These are phyloP conservation scores for Camptogramma bilineatum DNA, from an alignment of 2,888 invertebrate genomes.

Conservation along the genomic window DNA sequence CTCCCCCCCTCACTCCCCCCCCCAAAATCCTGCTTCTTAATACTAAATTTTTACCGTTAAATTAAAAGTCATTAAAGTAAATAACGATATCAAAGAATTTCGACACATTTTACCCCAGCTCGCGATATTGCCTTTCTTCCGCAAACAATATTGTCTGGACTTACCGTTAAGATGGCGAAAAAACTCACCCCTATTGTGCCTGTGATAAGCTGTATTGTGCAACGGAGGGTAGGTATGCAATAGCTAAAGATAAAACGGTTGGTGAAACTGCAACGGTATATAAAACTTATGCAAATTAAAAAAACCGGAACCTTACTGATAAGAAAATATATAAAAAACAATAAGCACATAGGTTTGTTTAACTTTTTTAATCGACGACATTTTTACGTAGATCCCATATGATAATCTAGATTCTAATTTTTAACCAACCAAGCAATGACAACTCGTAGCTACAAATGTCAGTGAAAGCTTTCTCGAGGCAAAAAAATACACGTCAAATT, in stretches of 20 bases:
- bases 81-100: conserved; percentile 6
- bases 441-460: too few relatives aligned
- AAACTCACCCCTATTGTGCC: conserved; percentile 37
- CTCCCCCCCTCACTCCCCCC: too few relatives aligned
- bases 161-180: conserved; percentile 39
- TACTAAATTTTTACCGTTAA: too few relatives aligned
- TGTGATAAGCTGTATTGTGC: conserved; percentile 41
- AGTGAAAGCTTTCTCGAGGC: too few relatives aligned
- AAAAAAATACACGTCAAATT: too few relatives aligned
- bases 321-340: neutral
- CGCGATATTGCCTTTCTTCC: conserved; percentile 34
- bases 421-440: too few relatives aligned
- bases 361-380: too few relatives aligned
- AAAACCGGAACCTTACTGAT: neutral
- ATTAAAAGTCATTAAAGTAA: too few relatives aligned
- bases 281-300: conserved; percentile 16
- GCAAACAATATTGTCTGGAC: conserved; percentile 41
- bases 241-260: conserved; percentile 16
- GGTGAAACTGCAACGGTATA: conserved; percentile 21
- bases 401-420: too few relatives aligned
- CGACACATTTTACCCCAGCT: conserved; percentile 29
- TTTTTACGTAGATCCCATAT: too few relatives aligned
- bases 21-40: too few relatives aligned
- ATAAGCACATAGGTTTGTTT: too few relatives aligned
- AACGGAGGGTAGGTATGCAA: conserved; percentile 42